phyloP scores from a whole-genome alignment of 2,888 invertebrate genomes.

The Andrena haemorrhoa region DNA sequence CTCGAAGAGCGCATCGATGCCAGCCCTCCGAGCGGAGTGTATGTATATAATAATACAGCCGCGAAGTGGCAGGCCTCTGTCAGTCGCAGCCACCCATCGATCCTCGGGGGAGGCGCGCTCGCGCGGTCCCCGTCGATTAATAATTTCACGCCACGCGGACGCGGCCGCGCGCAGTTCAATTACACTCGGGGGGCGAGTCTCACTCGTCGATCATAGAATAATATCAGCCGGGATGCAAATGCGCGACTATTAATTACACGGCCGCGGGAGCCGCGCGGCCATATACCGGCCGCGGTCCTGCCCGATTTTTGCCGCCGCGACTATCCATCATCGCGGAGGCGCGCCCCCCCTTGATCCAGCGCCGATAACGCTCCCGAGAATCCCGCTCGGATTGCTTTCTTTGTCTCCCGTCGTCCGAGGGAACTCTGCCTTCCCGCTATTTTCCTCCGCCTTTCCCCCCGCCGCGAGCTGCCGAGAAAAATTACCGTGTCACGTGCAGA shows the following conservation, averaged over 20 bases:
- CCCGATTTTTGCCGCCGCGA: conserved; percentile 44
- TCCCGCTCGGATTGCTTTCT: neutral
- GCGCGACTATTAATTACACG: conserved; percentile 62
- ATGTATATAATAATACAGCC: conserved; percentile 32
- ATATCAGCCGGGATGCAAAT: conserved; percentile 57
- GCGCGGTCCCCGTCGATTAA: conserved; percentile 52
- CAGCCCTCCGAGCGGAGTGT: neutral
- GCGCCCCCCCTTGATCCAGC: too few relatives aligned
- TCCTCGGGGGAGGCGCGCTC: conserved; percentile 21
- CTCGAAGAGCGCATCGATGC: conserved; percentile 30
- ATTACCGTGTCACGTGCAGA: conserved; percentile 5
- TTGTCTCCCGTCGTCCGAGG: neutral
- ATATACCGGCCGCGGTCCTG: conserved; percentile 34
- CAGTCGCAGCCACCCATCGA: conserved; percentile 54
- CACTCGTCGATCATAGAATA: conserved; percentile 64
- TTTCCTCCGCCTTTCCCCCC: neutral
- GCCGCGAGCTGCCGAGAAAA: neutral
- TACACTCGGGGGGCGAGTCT: conserved; percentile 45
- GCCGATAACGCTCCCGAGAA: too few relatives aligned
- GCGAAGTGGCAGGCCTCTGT: conserved; percentile 57
- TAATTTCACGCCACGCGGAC: conserved; percentile 48
- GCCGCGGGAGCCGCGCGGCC: conserved; percentile 44
- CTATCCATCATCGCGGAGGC: conserved; percentile 34
- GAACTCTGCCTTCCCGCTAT: neutral
- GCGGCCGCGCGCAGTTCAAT: conserved; percentile 46